Percentiles rank a stretch among this genome's conserved stretches.
Evolutionary conservation across 2,113 vertebrate genomes (phyloP).

Genomic region (Psettodes erumei): DNA sequence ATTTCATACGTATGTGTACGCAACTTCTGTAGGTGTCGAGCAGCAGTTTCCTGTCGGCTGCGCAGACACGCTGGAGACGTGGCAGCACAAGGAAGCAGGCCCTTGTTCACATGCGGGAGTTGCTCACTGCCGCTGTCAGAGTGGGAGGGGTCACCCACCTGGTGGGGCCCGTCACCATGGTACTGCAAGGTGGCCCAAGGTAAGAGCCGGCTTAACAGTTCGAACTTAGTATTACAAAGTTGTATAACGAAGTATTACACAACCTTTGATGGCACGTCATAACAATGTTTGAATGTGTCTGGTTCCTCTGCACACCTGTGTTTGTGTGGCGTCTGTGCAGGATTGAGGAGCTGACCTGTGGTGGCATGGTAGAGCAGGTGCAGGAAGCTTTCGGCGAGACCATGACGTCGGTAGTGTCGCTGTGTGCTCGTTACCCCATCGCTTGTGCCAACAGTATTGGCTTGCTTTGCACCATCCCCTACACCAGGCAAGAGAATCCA

Average conservation of each 20-base stretch:
- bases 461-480: constrained; percentile 96
- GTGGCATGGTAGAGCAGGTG: constrained; percentile 98
- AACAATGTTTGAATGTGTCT: not conserved
- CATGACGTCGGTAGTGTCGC: constrained; percentile 97
- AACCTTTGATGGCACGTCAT: not conserved
- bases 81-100: constrained; percentile 96
- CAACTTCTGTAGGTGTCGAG: constrained; percentile 89
- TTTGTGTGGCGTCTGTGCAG: constrained; percentile 73
- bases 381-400: constrained; percentile 98
- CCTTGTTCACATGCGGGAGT: constrained; percentile 95
- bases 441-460: constrained; percentile 98
- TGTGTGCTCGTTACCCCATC: constrained; percentile 97
- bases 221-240: too few species aligned
- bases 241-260: too few species aligned
- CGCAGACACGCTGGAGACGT: constrained; percentile 95
- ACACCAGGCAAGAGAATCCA: constrained; percentile 86
- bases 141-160: constrained; percentile 96
- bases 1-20: not conserved
- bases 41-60: constrained; percentile 95
- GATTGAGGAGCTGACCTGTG: constrained; percentile 96
- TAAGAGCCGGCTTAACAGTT: constrained; percentile 48
- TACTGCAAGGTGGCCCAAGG: constrained; percentile 97
- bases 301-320: not conserved
- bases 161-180: constrained; percentile 97
- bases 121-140: constrained; percentile 93